A percentile compares a stretch with the other conserved stretches of the same genome.
Evolutionary conservation across 2,113 vertebrate species (phyloP).

Genomic region (Etheostoma cragini): DNA sequence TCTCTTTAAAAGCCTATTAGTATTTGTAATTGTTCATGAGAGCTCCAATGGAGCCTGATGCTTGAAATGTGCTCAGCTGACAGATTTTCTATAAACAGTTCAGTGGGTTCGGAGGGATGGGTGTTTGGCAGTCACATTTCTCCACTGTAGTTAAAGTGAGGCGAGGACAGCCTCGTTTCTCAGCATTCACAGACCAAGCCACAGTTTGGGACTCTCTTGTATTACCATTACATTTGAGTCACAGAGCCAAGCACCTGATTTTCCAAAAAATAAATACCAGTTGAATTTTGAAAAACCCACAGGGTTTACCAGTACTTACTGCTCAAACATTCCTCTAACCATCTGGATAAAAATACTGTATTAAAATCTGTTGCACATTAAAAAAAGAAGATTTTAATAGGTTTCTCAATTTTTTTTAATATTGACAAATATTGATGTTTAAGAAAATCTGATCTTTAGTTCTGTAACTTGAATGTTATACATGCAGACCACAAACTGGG

Average conservation of each 20-base stretch:
- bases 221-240: neutral
- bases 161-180: neutral
- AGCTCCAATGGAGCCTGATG: constrained; percentile 18
- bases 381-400: neutral
- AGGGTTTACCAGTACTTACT: neutral
- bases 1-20: constrained; percentile 42
- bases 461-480: neutral
- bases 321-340: neutral
- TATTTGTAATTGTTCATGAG: constrained; percentile 20
- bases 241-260: neutral
- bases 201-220: neutral
- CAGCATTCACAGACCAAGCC: neutral
- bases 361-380: neutral
- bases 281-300: neutral
- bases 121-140: constrained; percentile 26
- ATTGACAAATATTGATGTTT: neutral
- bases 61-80: constrained; percentile 30
- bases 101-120: constrained; percentile 7
- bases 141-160: constrained; percentile 18
- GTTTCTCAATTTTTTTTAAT: neutral
- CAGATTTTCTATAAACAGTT: constrained; percentile 47
- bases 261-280: neutral
- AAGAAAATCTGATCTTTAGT: neutral
- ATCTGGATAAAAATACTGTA: neutral
- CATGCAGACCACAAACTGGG: neutral